Percentiles rank a stretch among this genome's conserved stretches.
These are phyloP conservation scores for Sarcophaga carnaria DNA, from an alignment of 2,888 invertebrate genomes.

Conservation along the genomic window DNA sequence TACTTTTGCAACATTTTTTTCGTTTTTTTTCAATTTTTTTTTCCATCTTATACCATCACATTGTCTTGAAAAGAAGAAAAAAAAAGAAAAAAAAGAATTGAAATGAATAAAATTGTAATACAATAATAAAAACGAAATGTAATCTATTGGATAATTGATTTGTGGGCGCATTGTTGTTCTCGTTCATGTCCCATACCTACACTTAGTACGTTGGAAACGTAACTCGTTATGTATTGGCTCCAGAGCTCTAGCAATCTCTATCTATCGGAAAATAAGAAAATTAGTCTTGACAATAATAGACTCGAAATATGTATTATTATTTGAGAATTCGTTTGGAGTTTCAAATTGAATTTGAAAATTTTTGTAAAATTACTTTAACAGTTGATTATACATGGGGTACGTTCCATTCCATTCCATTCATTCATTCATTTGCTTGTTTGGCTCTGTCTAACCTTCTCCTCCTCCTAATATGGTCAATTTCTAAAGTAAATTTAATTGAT, in stretches of 20 bases:
- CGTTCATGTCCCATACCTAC: background rate
- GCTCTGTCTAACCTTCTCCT: conserved; percentile 15
- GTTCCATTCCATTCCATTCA: background rate
- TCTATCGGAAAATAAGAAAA: conserved; percentile 53
- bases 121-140: conserved; percentile 30
- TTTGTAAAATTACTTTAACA: conserved; percentile 51
- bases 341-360: conserved; percentile 51
- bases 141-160: conserved; percentile 67
- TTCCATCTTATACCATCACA: background rate
- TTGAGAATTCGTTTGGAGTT: conserved; percentile 23
- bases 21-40: background rate
- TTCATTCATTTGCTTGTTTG: background rate
- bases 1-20: conserved; percentile 31
- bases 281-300: conserved; percentile 67
- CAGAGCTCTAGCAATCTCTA: background rate
- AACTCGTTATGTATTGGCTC: conserved; percentile 48
- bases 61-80: conserved; percentile 32
- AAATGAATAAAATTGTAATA: conserved; percentile 19
- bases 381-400: background rate
- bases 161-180: conserved; percentile 58
- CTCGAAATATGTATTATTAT: conserved; percentile 34
- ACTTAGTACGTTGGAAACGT: background rate
- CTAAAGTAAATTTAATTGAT: conserved; percentile 66
- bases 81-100: background rate
- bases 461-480: conserved; percentile 60